Base-by-base conservation (phyloP, 1,140 invertebrate species). In the Lasioglossum albipes region DNA sequence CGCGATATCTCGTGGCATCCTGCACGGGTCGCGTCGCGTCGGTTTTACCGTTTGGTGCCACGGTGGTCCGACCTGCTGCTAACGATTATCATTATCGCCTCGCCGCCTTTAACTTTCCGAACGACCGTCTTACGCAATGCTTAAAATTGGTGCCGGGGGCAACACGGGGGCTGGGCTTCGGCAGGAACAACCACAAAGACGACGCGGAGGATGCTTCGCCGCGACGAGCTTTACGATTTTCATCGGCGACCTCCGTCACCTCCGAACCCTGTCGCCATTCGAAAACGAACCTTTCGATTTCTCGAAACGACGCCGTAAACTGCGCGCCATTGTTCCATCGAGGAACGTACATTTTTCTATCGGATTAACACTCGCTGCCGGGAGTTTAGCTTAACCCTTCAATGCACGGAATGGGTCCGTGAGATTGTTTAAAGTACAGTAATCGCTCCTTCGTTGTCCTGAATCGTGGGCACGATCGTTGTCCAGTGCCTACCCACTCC, bases 101-200 rank as follows among this genome's bases (percentile, higher is more conserved):
- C 62, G 75, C 74, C 80, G 77, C 81, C 71, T 82, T 79, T 86
- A 84, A 78, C 64, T 76, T 74, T 69, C 64, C 78, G 52, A 84
- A 70, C 79, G 84, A 82, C 83, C 61, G 71, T 84, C 84, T 88
- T 89, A 87, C 83, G 82, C 87, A 88, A 83, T 80, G 52, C 71
- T 83, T 83, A 64, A 84, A 86, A 89, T 86, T 75, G 79, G 54
- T 77, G 69, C n/a, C 57, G 57, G 4, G 57, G 20, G 57, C 7
- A 9, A 52, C 54, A 66, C 18, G 16, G 20, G n/a, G 57, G 72
- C 52, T 45, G 45, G 31, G 31, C n/a, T 16, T 5, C 27, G 69
- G 69, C 42, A 62, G 77, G 57, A 13, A 49, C 68, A 36, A 76
- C 42, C 62, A 66, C 52, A 62, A 57, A 76, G 31, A 52, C 54